Evolutionary conservation across 2,888 invertebrate species (phyloP), one percentile per base, ranked within the genome.

Genomic region (Euplexia lucipara): DNA sequence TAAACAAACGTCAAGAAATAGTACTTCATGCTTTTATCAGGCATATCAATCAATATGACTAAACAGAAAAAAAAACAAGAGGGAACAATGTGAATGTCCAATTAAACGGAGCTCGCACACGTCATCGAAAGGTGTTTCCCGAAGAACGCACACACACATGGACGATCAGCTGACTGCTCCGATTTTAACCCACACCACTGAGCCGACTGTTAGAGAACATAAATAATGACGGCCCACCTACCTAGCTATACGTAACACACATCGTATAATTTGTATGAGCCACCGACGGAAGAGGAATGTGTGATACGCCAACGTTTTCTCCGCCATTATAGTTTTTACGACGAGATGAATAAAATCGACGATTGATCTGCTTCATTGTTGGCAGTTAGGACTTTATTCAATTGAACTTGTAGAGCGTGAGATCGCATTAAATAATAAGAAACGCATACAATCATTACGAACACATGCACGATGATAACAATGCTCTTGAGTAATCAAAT

Each of bases 121-220:
- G 95, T 95, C 95, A 95, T 95, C 94, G 91, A 92, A 95, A 95
- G 95, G 95, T 95, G 95, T 95, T 95, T 95, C 95, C 95, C 95
- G 93, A 95, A 94, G 95, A 95, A 92, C 92, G 92, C 91, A 90
- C 91, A 87, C 91, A 91, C 91, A 91, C 88, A 90, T 82, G 75
- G 81, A 86, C 87, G 91, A 94, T 93, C 95, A 95, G 95, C 95
- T 95, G 95, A 95, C 92, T 95, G 95, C 95, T 95, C 95, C 92
- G 95, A 95, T 95, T 95, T 94, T 94, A 95, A 95, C 95, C 88
- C 95, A 94, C 94, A 95, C 95, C 90, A 93, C 88, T 86, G 87
- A 90, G 88, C 86, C 87, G 91, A 91, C 92, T 93, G 95, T 94
- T 94, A 94, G 94, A 94, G 94, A 95, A 94, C 95, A 95, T 95